Base-by-base conservation (phyloP, 2,888 invertebrate species). In the Halocaridina rubra region DNA sequence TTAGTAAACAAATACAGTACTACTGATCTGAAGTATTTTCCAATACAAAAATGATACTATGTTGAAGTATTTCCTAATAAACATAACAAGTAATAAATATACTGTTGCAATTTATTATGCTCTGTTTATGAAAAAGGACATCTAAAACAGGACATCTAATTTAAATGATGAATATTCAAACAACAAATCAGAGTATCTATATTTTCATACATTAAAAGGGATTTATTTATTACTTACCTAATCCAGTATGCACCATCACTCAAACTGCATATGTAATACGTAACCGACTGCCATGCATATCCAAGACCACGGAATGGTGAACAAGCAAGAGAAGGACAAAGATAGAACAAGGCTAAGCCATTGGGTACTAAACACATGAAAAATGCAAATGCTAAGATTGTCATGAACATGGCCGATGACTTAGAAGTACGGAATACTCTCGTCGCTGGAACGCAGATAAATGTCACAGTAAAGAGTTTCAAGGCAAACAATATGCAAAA, bases 371-470 rank as follows among this genome's bases (percentile, higher is more conserved):
- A 92, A 0, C 95, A 94, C 16, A 95, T 92, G 0, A 94, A 91
- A 88, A 95, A 96, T 0, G 96, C 95, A 0, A 96, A 90, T 0
- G 97, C 90, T 4, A 97, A 90, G 0, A 96, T 94, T 0, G 95
- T 93, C 95, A 96, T 96, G 90, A 96, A 97, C 84, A 96, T 91
- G 0, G 96, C 95, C 89, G 96, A 95, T 0, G 96, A 96, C 84
- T 95, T 93, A 0, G 96, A 96, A 0, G 96, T 95, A 72, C 95
- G 93, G 90, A 96, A 96, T 0, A 94, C 93, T 0, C 94, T 93
- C 4, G 90, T 89, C 0, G 95, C 94, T 0, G 96, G 96, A 0
- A 93, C 94, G 86, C 95, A 95, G 90, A 96, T 96, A 0, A 94
- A 92, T 0, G 96, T 90, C 90, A 96, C 95, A 0, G 95, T 93